phyloP scores from a whole-genome alignment of 1,140 invertebrate species.

The Lordiphosa clarofinis region DNA sequence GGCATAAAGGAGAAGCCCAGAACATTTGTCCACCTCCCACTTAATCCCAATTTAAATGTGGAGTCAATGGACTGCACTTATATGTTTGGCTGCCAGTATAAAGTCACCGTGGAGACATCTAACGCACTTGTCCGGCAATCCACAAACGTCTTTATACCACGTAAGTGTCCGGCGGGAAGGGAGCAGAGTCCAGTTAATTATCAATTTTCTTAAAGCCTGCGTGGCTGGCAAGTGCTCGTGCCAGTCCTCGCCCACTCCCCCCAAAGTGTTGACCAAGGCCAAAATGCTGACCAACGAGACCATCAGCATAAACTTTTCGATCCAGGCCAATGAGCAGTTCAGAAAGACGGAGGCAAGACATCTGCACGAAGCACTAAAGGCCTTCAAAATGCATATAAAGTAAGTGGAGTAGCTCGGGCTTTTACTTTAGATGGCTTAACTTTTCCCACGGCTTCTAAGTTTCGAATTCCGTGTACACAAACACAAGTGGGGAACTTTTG shows the following conservation, averaged over 20 bases:
- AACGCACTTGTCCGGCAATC: conserved; percentile 48
- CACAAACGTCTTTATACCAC: conserved; percentile 47
- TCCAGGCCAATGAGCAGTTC: conserved; percentile 44
- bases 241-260: conserved; percentile 32
- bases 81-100: conserved; percentile 70
- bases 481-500: too few relatives aligned
- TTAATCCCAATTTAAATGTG: conserved; percentile 56
- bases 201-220: conserved; percentile 38
- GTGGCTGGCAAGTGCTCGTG: conserved; percentile 60
- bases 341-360: conserved; percentile 35
- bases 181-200: not conserved
- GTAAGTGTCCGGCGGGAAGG: conserved; percentile 20
- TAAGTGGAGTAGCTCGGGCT: conserved; percentile 20
- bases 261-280: conserved; percentile 41
- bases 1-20: conserved; percentile 53
- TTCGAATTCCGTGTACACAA: not conserved
- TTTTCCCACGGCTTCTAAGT: too few relatives aligned
- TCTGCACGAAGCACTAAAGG: conserved; percentile 32
- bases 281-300: conserved; percentile 61
- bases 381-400: conserved; percentile 60
- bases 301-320: conserved; percentile 50
- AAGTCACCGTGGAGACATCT: conserved; percentile 65
- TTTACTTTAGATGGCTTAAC: too few relatives aligned
- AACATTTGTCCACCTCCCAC: conserved; percentile 41
- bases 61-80: conserved; percentile 65